phyloP scores from a whole-genome alignment of 2,888 invertebrate genomes.

The Dryobotodes eremita region DNA sequence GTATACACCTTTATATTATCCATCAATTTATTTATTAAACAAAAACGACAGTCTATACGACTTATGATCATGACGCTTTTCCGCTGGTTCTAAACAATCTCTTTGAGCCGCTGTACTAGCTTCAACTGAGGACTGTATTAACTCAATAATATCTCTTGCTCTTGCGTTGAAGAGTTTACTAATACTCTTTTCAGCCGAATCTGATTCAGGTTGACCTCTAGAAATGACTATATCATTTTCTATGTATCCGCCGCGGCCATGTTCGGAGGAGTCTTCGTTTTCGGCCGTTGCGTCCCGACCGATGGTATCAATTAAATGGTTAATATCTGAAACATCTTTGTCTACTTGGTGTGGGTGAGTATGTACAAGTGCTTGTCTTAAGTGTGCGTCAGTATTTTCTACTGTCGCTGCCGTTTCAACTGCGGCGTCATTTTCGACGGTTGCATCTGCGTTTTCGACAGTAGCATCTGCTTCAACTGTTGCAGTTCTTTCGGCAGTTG shows the following conservation, averaged over 20 bases:
- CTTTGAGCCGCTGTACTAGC: slow-evolving; percentile 12
- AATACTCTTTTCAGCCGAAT: slow-evolving; percentile 40
- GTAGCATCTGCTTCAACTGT: neutral
- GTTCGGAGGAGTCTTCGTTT: neutral
- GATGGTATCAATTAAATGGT: slow-evolving; percentile 11
- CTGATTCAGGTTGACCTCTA: neutral
- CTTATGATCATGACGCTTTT: slow-evolving; percentile 50
- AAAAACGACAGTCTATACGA: slow-evolving; percentile 55
- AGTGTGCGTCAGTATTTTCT: neutral
- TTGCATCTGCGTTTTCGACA: neutral
- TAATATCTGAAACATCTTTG: neutral
- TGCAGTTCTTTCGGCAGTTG: neutral
- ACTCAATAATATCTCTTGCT: slow-evolving; percentile 31
- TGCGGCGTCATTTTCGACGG: neutral
- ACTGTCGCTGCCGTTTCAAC: neutral
- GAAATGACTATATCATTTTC: slow-evolving; percentile 47
- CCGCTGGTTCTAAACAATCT: neutral
- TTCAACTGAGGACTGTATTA: slow-evolving; percentile 48
- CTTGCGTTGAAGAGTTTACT: slow-evolving; percentile 23
- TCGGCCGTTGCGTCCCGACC: neutral
- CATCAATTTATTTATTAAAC: slow-evolving; percentile 50
- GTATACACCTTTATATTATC: neutral
- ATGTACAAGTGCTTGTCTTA: neutral
- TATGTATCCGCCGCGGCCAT: neutral
- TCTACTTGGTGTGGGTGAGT: neutral